Percentiles rank a stretch among this genome's conserved stretches.
These are phyloP conservation scores for Romanogobio albipinnatus DNA, from an alignment of 2,113 vertebrate genomes.

Conservation along the genomic window DNA sequence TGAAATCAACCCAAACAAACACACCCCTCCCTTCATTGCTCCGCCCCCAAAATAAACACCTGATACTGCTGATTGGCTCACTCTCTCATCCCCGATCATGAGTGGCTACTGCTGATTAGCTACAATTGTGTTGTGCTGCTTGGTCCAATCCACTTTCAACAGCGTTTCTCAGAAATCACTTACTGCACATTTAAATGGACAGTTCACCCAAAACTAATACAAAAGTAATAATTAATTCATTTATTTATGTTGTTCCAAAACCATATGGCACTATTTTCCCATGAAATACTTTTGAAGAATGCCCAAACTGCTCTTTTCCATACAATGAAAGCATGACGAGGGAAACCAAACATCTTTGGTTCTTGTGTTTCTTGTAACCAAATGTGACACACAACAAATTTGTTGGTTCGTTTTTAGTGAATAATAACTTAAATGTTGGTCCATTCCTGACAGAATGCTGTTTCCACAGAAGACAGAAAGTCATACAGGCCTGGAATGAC, in stretches of 20 bases:
- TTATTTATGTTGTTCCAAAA: not conserved
- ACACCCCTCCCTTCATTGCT: no score
- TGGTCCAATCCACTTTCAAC: no score
- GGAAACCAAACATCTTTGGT: not conserved
- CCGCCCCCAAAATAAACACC: no score
- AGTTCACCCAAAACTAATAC: not conserved
- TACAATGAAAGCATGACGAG: not conserved
- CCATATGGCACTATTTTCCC: not conserved
- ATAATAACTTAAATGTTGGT: not conserved
- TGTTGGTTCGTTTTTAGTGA: not conserved
- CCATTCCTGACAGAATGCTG: not conserved
- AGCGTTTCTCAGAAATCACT: no score
- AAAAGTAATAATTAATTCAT: not conserved
- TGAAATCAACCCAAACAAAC: no score
- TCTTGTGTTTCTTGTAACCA: not conserved
- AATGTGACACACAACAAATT: not conserved
- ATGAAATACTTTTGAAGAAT: not conserved
- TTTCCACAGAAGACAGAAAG: not conserved
- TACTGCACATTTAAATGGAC: no score
- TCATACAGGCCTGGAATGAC: not conserved
- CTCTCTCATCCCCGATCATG: no score
- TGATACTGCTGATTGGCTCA: no score
- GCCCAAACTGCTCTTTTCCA: not conserved
- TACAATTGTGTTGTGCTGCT: no score
- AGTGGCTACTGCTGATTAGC: no score